Conservation (phyloP, 2,113 vertebrate genomes). For the Rousettus leschenaultii region DNA sequence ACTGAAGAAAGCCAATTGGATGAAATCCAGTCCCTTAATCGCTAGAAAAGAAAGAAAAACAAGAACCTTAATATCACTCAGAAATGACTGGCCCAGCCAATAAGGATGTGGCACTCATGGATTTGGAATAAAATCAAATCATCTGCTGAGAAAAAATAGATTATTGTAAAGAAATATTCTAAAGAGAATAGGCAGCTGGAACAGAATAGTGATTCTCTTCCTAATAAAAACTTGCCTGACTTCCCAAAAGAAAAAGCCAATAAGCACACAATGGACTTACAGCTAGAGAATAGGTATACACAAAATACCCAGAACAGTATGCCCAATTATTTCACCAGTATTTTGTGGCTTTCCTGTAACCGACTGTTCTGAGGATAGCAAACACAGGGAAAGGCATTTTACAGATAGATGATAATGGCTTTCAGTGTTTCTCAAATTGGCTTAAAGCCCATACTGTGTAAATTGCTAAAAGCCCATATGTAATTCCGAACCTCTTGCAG, state of each 20-base stretch:
- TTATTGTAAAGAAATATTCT: slow-evolving; percentile 5
- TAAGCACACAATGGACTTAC: not conserved
- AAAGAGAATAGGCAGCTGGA: not conserved
- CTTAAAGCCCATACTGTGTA: slow-evolving; percentile 52
- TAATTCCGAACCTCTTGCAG: slow-evolving; percentile 51
- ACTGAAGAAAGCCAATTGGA: not conserved
- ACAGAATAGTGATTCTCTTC: not conserved
- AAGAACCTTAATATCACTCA: not conserved
- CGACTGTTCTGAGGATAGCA: slow-evolving; percentile 31
- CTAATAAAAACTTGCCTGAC: slow-evolving; percentile 3
- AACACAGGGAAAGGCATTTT: slow-evolving; percentile 41
- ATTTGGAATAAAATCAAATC: not conserved
- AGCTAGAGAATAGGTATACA: not conserved
- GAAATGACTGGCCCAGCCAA: not conserved
- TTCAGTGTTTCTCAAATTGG: slow-evolving; percentile 40
- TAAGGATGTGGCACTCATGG: not conserved
- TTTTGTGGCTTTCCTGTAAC: slow-evolving; percentile 41
- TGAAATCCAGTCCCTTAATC: not conserved
- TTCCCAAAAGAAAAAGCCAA: not conserved
- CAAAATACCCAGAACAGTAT: not conserved
- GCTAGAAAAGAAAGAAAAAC: not conserved
- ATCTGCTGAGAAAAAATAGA: not conserved
- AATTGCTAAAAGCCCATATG: slow-evolving; percentile 63
- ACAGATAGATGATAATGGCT: slow-evolving; percentile 48
- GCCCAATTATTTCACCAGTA: slow-evolving; percentile 8